Evolutionary conservation across 2,113 vertebrate genomes (phyloP), one percentile per base, ranked within the genome.

Genomic region (Hypocryptadius cinnamomeus): DNA sequence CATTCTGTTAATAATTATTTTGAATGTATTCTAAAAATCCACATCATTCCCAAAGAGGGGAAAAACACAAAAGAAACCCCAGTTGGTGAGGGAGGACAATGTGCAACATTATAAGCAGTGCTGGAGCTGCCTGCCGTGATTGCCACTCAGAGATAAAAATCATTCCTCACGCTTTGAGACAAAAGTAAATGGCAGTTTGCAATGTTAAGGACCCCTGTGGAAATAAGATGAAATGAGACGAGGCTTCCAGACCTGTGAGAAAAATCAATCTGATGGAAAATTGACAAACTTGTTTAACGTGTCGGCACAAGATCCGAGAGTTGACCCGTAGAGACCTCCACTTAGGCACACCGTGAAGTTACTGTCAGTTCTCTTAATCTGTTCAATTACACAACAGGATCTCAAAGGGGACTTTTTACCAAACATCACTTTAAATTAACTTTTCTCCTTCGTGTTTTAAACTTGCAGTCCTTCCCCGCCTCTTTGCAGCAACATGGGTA

Each of bases 191-290:
- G 96, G 95, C 95, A 97, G 97, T 96, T 97, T 97, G 94, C 96
- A 97, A 97, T 97, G 96, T 96, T 97, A 97, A 97, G 96, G 97
- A 97, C 97, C 95, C 94, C 94, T 96, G 94, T 96, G 96, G 97
- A 98, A 98, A 97, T 94, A 96, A 97, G 95, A 97, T 89, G 85
- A 97, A 98, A 97, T 97, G 95, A 97, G 96, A 97, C 13, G 66
- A 97, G 94, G 95, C 96, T 97, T 97, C 94, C 93, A 97, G 97
- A 97, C 97, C 96, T 97, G 95, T 97, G 97, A 97, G 96, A 97
- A 98, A 98, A 98, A 98, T 98, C 98, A 98, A 98, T 98, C 92
- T 97, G 97, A 97, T 96, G 97, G 97, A 97, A 98, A 98, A 98
- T 98, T 98, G 98, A 99, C 98, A 98, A 98, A 98, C 85, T 95